Percentiles rank a stretch among this genome's conserved stretches.
These are phyloP conservation scores for Tipula lateralis DNA, from an alignment of 2,888 invertebrate species.

Conservation along the genomic window DNA sequence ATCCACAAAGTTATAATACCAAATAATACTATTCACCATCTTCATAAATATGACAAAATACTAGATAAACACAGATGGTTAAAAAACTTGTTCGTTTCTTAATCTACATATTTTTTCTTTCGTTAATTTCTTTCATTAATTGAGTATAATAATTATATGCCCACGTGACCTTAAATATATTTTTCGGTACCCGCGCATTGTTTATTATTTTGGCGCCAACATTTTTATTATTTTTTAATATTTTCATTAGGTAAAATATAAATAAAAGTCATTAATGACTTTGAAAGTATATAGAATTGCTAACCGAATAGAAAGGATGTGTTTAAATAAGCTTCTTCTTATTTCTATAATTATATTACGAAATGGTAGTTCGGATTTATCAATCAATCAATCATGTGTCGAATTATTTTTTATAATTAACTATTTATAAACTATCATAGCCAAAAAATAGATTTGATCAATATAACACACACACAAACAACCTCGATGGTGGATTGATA, in stretches of 20 bases:
- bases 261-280: not conserved
- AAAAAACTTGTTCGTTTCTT: not conserved
- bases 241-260: not conserved
- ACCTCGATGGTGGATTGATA: not conserved
- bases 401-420: not conserved
- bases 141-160: conserved; percentile 1
- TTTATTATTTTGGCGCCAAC: not conserved
- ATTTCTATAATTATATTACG: not conserved
- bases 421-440: not conserved
- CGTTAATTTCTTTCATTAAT: not conserved
- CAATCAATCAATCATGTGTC: not conserved
- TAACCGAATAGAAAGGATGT: not conserved
- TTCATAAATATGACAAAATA: conserved; percentile 11
- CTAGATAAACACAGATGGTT: conserved; percentile 1
- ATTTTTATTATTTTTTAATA: not conserved
- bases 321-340: not conserved
- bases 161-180: not conserved
- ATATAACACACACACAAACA: not conserved
- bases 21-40: conserved; percentile 15
- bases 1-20: not conserved
- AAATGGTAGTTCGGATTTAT: not conserved
- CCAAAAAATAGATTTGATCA: not conserved
- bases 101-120: not conserved
- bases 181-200: not conserved
- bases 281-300: not conserved